These are phyloP conservation scores for Anolis apletophallus DNA, from an alignment of 2,797 vertebrate species.

Conservation along the genomic window DNA sequence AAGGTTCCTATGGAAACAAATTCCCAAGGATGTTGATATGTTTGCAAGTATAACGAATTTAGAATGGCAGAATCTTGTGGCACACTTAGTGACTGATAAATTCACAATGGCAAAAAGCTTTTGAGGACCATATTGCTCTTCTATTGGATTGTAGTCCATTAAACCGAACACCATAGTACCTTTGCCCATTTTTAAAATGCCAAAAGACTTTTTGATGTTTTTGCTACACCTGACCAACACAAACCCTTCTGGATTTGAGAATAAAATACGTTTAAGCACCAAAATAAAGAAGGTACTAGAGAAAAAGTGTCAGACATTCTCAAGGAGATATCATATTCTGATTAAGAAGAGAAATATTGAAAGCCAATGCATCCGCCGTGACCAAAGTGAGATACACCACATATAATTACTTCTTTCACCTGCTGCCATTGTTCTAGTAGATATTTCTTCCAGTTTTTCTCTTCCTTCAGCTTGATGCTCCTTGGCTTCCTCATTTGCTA, in stretches of 20 bases:
- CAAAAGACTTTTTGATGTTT: background rate
- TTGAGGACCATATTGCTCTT: background rate
- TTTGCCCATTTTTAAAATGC: background rate
- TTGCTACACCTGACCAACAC: no score
- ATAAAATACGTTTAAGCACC: background rate
- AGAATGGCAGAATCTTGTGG: background rate
- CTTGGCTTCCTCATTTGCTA: slow-evolving; percentile 77
- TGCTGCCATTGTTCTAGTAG: slow-evolving; percentile 86
- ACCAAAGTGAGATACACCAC: background rate
- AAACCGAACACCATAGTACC: background rate
- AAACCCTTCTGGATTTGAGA: background rate
- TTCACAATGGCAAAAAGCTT: background rate
- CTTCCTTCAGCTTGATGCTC: slow-evolving; percentile 71
- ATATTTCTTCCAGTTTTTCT: slow-evolving; percentile 68
- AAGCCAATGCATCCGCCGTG: background rate
- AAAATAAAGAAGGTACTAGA: background rate
- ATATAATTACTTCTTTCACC: slow-evolving; percentile 75
- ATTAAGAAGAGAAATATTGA: background rate
- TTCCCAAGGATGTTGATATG: slow-evolving; percentile 29
- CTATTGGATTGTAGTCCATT: background rate
- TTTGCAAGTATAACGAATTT: slow-evolving; percentile 28
- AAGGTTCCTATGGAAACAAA: slow-evolving; percentile 43
- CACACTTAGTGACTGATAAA: background rate
- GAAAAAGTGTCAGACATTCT: no score
- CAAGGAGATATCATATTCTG: background rate